phyloP scores from a whole-genome alignment of 2,113 vertebrate species.

The Sinocyclocheilus maitianheensis region DNA sequence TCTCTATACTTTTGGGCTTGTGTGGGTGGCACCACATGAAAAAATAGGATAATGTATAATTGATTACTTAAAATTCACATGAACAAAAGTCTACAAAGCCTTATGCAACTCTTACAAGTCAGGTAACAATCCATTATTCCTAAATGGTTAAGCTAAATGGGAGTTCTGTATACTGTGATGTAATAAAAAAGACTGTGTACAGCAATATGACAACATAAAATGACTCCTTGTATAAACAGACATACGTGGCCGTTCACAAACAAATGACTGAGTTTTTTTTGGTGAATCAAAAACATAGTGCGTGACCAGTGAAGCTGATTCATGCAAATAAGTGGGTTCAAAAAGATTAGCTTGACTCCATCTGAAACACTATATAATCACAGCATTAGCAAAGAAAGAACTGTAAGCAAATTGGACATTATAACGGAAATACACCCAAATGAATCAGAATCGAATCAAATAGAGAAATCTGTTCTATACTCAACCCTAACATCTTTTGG shows the following conservation, averaged over 20 bases:
- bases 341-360: background rate
- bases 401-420: background rate
- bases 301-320: background rate
- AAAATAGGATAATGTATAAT: conserved; percentile 17
- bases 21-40: background rate
- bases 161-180: background rate
- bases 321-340: background rate
- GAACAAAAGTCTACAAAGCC: background rate
- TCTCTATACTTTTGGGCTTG: background rate
- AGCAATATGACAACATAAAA: background rate
- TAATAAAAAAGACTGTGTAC: background rate
- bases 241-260: background rate
- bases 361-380: background rate
- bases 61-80: background rate
- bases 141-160: background rate
- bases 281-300: background rate
- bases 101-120: background rate
- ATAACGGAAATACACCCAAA: background rate
- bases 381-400: background rate
- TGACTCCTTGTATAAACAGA: background rate
- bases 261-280: background rate
- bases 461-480: background rate
- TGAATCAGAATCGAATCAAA: background rate
- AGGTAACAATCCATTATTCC: background rate
- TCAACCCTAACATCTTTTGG: background rate